Evolutionary conservation across 2,888 invertebrate genomes (phyloP), one percentile per base, ranked within the genome.

Genomic region (Schrankia costaestrigalis): DNA sequence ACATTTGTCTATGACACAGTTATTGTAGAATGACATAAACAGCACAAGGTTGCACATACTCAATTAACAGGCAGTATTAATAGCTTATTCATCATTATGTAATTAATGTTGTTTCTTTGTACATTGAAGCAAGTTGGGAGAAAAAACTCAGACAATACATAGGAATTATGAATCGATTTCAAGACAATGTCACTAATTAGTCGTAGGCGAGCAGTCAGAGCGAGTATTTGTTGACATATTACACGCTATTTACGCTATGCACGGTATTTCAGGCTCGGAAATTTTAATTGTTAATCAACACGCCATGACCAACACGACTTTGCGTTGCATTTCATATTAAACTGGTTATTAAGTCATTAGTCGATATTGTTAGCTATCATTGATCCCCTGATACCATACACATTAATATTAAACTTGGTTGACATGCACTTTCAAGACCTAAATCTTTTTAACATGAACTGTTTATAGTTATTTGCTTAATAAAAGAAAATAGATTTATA

Each of bases 171-270:
- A 62, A 68, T 67, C 57, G 51, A 62, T 60, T 51, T 43, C 53
- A 55, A 55, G 63, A 84, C 83, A 82, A 84, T 80, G 65, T 63
- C 61, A 63, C 63, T 79, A 80, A 84, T 84, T 84, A 64, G 46
- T 55, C 46, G 69, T 69, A 68, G 68, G 69, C 69, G 68, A 63
- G 48, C 41, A 44, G 49, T 41, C 47, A 10, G 17, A 31, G 9
- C 14, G 18, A 26, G 40, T 43, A 32, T 35, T 40, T 50, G 46
- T 50, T 47, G 44, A 43, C 54, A 55, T 35, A n/a, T n/a, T n/a
- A 38, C 56, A 60, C 52, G 56, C 52, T 41, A 53, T 45, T 38
- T 28, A 41, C 47, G 45, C 41, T 47, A 39, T 44, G 46, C 41
- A 26, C 26, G 26, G 39, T 40, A 48, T 56, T 49, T 43, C 36